These are phyloP conservation scores for Echinarachnius parma DNA, from an alignment of 53 echinoderm and acorn worm genomes.

Conservation along the genomic window DNA sequence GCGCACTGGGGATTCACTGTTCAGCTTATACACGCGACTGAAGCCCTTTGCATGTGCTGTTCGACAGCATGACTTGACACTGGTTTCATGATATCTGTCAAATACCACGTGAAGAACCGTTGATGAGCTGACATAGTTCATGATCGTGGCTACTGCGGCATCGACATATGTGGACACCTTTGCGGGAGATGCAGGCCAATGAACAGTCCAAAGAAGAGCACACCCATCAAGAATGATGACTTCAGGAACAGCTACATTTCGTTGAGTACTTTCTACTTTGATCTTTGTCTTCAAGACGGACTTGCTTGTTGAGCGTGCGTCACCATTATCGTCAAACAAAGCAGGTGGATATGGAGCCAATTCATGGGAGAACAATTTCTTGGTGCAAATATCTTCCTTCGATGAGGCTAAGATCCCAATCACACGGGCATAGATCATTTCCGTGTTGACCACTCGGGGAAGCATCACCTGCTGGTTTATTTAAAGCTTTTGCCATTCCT, in stretches of 20 bases:
- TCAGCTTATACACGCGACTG: conserved; percentile 28
- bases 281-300: conserved; percentile 36
- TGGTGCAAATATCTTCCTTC: conserved; percentile 7
- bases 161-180: conserved; percentile 11
- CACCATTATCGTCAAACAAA: conserved; percentile 34
- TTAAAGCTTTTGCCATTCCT: conserved; percentile 23
- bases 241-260: background rate
- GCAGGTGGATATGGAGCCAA: conserved; percentile 40
- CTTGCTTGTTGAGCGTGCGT: conserved; percentile 36
- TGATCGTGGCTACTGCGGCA: conserved; percentile 8
- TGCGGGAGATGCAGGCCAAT: conserved; percentile 10
- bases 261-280: conserved; percentile 16
- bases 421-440: conserved; percentile 26
- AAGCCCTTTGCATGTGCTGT: conserved; percentile 4
- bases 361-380: conserved; percentile 31
- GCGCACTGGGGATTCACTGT: conserved; percentile 20
- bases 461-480: too few species aligned
- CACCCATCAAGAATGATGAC: conserved; percentile 41
- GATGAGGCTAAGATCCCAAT: conserved; percentile 37
- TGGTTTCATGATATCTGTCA: conserved; percentile 40
- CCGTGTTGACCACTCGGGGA: conserved; percentile 36
- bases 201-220: conserved; percentile 45
- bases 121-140: background rate
- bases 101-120: conserved; percentile 49
- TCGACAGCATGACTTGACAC: conserved; percentile 26